Base-by-base conservation (phyloP, 2,888 invertebrate genomes). In the Apodemia mormo region DNA sequence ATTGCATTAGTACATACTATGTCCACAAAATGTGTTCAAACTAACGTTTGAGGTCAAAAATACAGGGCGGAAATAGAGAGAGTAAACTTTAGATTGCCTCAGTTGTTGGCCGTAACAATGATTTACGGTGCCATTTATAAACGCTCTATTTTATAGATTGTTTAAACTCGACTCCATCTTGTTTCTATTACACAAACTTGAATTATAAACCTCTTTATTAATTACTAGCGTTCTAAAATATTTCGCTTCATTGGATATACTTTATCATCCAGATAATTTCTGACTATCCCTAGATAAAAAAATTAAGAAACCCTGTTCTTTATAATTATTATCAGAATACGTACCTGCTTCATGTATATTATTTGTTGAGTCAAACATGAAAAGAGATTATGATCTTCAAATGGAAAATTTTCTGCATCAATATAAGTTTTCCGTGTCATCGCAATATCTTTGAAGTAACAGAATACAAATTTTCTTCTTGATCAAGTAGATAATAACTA, bases 161-260 rank as follows among this genome's bases (percentile, higher is more conserved):
- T 64, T 64, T 64, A 33, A 64, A 64, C 61, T 64, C 61, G 61
- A 64, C 61, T 64, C 61, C 61, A 64, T 64, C 64, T 64, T 64
- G 64, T 64, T 64, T 64, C 64, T 64, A 64, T 64, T 64, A 64
- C 64, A 37, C 33, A 33, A 61, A 61, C 61, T 61, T 61, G 61
- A 12, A 61, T 61, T 61, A 61, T 61, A 61, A 33, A 33, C 61
- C 33, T 29, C 30, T 33, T 33, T 61, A 61, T 61, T 58, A 61
- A 61, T 61, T 30, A 61, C 61, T 49, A 49, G 49, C 14, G 49
- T 49, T 49, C 3, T 5, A 49, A 1, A 49, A 49, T 49, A 49
- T 49, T 61, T 61, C 33, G 29, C 12, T 33, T 2, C 6, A 29
- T 58, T 58, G 10, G 30, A 10, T 58, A 22, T 40, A 40, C 0